A percentile compares a stretch with the other conserved stretches of the same genome.
These are phyloP conservation scores for Pseudomyrmex dendroicus DNA, from an alignment of 1,140 invertebrate genomes.

Conservation along the genomic window DNA sequence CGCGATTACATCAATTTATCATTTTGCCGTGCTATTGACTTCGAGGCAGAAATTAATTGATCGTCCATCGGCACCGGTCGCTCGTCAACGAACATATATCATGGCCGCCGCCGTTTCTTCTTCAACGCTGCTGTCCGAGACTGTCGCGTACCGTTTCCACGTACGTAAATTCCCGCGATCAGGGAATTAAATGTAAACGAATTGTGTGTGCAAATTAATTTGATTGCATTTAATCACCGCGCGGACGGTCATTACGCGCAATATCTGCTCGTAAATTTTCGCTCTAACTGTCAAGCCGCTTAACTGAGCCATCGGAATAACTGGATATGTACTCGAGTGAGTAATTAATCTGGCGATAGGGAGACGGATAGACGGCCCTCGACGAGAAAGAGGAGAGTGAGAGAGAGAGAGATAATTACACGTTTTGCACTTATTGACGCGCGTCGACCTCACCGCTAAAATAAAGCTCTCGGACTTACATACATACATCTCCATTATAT, in stretches of 20 bases:
- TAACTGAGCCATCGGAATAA: slow-evolving; percentile 40
- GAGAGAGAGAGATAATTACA: slow-evolving; percentile 61
- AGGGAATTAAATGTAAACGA: slow-evolving; percentile 35
- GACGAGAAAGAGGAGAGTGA: slow-evolving; percentile 13
- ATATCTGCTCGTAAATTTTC: too few species aligned
- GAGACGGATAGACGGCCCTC: slow-evolving; percentile 59
- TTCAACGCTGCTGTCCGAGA: background rate
- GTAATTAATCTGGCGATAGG: slow-evolving; percentile 66
- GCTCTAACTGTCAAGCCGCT: too few species aligned
- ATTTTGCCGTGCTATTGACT: slow-evolving; percentile 43
- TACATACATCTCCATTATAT: slow-evolving; percentile 68
- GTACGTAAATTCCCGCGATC: slow-evolving; percentile 8
- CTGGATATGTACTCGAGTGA: slow-evolving; percentile 14
- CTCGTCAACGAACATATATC: slow-evolving; percentile 3
- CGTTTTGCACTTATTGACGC: slow-evolving; percentile 35
- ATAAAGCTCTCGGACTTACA: slow-evolving; percentile 44
- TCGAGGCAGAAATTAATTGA: slow-evolving; percentile 56
- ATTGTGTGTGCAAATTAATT: slow-evolving; percentile 34
- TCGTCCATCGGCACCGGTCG: slow-evolving; percentile 37
- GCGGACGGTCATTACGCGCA: background rate
- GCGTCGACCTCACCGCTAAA: slow-evolving; percentile 28
- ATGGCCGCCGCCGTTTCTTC: background rate
- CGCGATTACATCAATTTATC: slow-evolving; percentile 63
- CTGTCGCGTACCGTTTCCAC: background rate
- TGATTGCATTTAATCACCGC: background rate